These are phyloP conservation scores for Artemisiospiza belli DNA, from an alignment of 2,113 vertebrate species.

Conservation along the genomic window DNA sequence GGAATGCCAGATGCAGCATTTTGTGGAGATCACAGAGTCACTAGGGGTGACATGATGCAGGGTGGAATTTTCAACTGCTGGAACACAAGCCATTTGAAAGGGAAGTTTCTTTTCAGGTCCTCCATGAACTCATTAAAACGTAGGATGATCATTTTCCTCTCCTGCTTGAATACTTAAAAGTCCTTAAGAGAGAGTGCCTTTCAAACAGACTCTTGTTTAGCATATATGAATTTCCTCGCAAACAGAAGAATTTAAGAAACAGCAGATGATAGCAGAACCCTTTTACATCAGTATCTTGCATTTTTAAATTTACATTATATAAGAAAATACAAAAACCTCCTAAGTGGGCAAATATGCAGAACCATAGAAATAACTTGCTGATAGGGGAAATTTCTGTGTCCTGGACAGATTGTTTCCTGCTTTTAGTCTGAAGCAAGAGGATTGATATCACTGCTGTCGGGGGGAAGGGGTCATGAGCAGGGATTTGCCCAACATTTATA, in stretches of 20 bases:
- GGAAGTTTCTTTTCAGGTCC: slow-evolving; percentile 28
- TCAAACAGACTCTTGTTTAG: slow-evolving; percentile 24
- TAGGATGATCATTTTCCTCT: background rate
- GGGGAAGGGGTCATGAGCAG: background rate
- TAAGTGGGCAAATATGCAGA: slow-evolving; percentile 26
- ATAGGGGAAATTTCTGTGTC: background rate
- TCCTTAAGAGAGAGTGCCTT: slow-evolving; percentile 41
- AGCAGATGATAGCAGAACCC: slow-evolving; percentile 35
- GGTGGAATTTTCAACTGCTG: background rate
- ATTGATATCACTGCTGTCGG: background rate
- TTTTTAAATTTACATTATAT: slow-evolving; percentile 6
- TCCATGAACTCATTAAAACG: background rate
- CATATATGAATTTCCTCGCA: slow-evolving; percentile 37
- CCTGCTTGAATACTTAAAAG: slow-evolving; percentile 23
- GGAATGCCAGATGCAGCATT: background rate
- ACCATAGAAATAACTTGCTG: slow-evolving; percentile 11
- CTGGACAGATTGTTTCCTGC: background rate
- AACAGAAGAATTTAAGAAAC: slow-evolving; percentile 28
- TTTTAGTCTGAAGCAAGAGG: background rate
- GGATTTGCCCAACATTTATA: background rate
- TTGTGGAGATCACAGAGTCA: background rate
- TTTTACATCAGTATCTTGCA: background rate
- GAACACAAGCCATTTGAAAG: background rate
- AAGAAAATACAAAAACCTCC: background rate
- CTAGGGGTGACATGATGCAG: background rate